Evolutionary conservation across 2,888 invertebrate genomes (phyloP), one percentile per base, ranked within the genome.

Genomic region (Melikaiella ostensackeni): DNA sequence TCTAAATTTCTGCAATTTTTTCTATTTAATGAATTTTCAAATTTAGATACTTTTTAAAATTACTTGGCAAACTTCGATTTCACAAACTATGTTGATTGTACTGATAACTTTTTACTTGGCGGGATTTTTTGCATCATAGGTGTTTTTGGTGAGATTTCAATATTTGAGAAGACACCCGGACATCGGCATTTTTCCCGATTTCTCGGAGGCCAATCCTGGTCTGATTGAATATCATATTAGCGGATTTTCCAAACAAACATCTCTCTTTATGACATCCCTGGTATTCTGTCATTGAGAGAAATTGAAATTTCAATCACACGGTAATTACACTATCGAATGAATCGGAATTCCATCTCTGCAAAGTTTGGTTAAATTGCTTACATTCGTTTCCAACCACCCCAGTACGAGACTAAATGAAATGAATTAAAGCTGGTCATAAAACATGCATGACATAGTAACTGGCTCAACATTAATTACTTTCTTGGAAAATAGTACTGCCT

Each of bases 361-460:
- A 63, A 33, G 19, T n/a, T n/a, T 63, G 11, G 30, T n/a, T 63
- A n/a, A 35, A 63, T 11, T 63, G 35, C n/a, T 63, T 35, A 63
- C 11, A 33, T 63, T 2, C 24, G 21, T 24, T 57, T 24, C 13
- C 2, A 21, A 46, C 24, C 42, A 57, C 8, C 33, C 35, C 35
- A 74, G 38, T 16, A 59, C 19, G 21, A 74, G n/a, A n/a, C 8
- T 11, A 4, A 62, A 75, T 62, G 8, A 27, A 62, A 62, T 16
- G 62, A 30, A 42, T 75, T 35, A 1, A 35, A 63, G n/a, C 19
- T 63, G 62, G n/a, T 11, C 19, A 63, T 35, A 63, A 63, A 63
- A 35, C 62, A 63, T 63, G 35, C 33, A 30, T n/a, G 62, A 63
- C 30, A 61, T 33, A 63, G 33, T 35, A 35, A n/a, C 33, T 63